These are phyloP conservation scores for Hippocampus kuda DNA, from an alignment of 2,797 vertebrate genomes.

Conservation along the genomic window DNA sequence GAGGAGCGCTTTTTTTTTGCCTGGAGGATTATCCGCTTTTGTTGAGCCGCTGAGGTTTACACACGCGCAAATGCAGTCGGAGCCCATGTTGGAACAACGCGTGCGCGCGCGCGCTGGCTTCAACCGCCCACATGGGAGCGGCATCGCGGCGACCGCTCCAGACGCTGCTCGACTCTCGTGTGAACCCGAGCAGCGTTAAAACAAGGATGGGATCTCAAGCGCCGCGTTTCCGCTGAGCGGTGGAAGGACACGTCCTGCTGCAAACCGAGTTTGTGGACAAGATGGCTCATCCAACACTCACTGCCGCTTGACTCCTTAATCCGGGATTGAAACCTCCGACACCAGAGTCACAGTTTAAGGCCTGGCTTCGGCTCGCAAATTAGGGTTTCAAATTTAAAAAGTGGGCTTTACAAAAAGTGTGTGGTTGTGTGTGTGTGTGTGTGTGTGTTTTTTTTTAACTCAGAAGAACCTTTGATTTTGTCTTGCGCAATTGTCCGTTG, in stretches of 20 bases:
- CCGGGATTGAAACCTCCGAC: neutral
- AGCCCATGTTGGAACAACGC: conserved; percentile 23
- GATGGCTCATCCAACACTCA: neutral
- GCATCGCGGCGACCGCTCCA: conserved; percentile 28
- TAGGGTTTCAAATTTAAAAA: no score
- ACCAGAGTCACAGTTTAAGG: neutral
- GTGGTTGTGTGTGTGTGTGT: no score
- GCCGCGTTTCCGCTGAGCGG: no score
- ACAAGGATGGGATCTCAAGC: no score
- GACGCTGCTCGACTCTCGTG: conserved; percentile 2
- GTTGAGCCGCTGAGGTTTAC: conserved; percentile 47
- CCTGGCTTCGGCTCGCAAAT: no score
- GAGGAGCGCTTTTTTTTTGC: conserved; percentile 37
- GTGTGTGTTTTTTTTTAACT: no score
- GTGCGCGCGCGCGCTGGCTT: conserved; percentile 42
- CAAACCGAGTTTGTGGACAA: neutral
- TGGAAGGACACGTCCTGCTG: no score
- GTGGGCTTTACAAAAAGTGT: no score
- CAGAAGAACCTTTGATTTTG: no score
- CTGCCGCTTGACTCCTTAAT: neutral
- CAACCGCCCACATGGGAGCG: conserved; percentile 48
- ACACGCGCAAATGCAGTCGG: conserved; percentile 32
- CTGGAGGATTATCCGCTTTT: conserved; percentile 53
- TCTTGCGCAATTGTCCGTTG: no score
- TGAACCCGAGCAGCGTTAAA: no score